These are phyloP conservation scores for Actinopyga echinites DNA, from an alignment of 53 echinoderm and acorn worm species.

Conservation along the genomic window DNA sequence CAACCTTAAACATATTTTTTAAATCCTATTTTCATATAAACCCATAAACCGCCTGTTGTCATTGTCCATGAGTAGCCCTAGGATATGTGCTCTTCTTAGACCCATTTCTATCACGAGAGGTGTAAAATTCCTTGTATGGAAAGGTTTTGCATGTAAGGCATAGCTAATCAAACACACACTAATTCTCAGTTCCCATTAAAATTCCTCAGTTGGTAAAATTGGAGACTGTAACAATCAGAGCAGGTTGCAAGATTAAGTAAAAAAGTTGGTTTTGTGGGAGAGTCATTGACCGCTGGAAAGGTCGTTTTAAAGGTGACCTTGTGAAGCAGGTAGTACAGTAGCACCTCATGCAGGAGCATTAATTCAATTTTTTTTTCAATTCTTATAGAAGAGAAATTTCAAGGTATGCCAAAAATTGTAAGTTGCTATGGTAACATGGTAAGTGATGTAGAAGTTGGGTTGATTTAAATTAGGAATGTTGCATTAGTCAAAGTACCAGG, in stretches of 20 bases:
- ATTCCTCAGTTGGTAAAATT: slow-evolving; percentile 13
- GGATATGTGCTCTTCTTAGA: slow-evolving; percentile 19
- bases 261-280: not conserved
- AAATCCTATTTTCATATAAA: slow-evolving; percentile 42
- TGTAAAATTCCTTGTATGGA: slow-evolving; percentile 29
- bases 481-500: no score
- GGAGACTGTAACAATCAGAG: slow-evolving; percentile 15
- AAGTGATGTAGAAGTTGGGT: no score
- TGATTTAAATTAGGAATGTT: no score
- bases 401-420: no score
- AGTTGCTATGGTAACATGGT: no score
- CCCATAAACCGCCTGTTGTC: slow-evolving; percentile 1
- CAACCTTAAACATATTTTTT: not conserved
- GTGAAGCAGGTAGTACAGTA: not conserved
- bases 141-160: slow-evolving; percentile 18
- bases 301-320: slow-evolving; percentile 26
- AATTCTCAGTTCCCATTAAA: slow-evolving; percentile 10
- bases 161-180: slow-evolving; percentile 16
- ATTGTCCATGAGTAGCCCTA: slow-evolving; percentile 10
- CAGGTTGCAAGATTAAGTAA: slow-evolving; percentile 1
- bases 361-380: no score
- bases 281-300: slow-evolving; percentile 22
- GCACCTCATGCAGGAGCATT: no score
- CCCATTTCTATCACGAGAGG: slow-evolving; percentile 12
- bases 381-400: no score